Evolutionary conservation across 2,797 vertebrate genomes (phyloP).

Genomic region (Sebastiscus tertius): DNA sequence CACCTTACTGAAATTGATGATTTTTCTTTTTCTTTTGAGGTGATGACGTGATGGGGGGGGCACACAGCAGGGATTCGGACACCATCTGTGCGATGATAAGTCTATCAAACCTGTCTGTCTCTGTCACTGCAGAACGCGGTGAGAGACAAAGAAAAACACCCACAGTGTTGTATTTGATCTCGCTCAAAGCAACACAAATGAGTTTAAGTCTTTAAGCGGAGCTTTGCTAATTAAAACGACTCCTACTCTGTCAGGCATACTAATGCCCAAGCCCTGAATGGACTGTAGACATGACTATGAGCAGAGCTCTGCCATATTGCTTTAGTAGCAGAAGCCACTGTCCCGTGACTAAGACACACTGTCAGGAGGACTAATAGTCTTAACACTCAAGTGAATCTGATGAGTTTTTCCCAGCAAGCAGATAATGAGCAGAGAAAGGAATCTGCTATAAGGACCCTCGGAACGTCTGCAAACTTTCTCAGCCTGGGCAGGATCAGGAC

Average conservation of each 20-base stretch:
- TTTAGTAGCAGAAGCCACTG: slow-evolving; percentile 77
- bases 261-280: slow-evolving; percentile 65
- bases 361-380: slow-evolving; percentile 80
- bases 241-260: slow-evolving; percentile 62
- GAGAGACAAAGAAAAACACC: slow-evolving; percentile 13
- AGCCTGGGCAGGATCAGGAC: slow-evolving; percentile 3
- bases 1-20: too few species aligned
- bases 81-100: not conserved
- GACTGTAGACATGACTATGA: slow-evolving; percentile 63
- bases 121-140: not conserved
- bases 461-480: slow-evolving; percentile 50
- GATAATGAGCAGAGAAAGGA: slow-evolving; percentile 76
- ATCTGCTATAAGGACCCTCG: slow-evolving; percentile 64
- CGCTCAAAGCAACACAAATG: slow-evolving; percentile 61
- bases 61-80: too few species aligned
- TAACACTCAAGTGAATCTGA: slow-evolving; percentile 82
- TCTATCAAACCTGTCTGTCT: slow-evolving; percentile 5
- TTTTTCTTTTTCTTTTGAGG: too few species aligned
- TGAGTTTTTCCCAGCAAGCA: slow-evolving; percentile 74
- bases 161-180: slow-evolving; percentile 49
- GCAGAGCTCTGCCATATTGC: slow-evolving; percentile 73
- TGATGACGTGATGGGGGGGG: too few species aligned
- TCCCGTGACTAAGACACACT: slow-evolving; percentile 76
- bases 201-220: slow-evolving; percentile 68
- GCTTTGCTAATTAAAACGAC: slow-evolving; percentile 79